Evolutionary conservation across 2,797 vertebrate species (phyloP).

Genomic region (Harpagifer antarcticus): DNA sequence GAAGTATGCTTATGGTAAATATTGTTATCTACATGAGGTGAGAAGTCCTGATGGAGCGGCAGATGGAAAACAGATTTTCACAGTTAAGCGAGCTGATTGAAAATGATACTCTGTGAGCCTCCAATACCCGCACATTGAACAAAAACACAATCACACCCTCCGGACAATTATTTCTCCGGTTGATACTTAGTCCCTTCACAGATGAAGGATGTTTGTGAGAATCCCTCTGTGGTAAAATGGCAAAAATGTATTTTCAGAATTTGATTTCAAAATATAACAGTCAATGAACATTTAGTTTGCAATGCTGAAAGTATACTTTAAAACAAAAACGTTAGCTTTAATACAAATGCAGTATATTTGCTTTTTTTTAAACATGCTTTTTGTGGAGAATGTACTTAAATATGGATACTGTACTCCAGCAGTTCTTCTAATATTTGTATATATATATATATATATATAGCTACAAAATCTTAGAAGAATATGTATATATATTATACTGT

Average conservation of each 20-base stretch:
- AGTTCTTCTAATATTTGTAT: too few relatives aligned
- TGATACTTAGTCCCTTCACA: conserved; percentile 21
- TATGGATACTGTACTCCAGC: background rate
- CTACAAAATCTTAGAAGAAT: too few relatives aligned
- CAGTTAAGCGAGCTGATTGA: conserved; percentile 25
- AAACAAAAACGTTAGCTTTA: background rate
- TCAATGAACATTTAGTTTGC: background rate
- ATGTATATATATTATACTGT: too few relatives aligned
- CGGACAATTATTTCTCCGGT: conserved; percentile 26
- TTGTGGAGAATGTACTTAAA: background rate
- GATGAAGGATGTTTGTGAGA: conserved; percentile 17
- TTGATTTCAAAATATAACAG: background rate
- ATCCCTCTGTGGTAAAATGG: background rate
- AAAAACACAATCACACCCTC: conserved; percentile 33
- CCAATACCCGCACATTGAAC: conserved; percentile 34
- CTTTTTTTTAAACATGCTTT: background rate
- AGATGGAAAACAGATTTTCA: conserved; percentile 38
- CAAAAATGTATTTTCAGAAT: background rate
- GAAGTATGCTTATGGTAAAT: conserved; percentile 15
- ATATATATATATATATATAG: too few relatives aligned
- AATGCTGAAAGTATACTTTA: background rate
- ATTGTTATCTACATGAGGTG: conserved; percentile 23
- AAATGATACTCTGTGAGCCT: conserved; percentile 29
- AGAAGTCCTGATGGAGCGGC: conserved; percentile 11
- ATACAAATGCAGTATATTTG: background rate